These are phyloP conservation scores for Drosophila austrosaltans DNA, from an alignment of 2,888 invertebrate genomes.

Conservation along the genomic window DNA sequence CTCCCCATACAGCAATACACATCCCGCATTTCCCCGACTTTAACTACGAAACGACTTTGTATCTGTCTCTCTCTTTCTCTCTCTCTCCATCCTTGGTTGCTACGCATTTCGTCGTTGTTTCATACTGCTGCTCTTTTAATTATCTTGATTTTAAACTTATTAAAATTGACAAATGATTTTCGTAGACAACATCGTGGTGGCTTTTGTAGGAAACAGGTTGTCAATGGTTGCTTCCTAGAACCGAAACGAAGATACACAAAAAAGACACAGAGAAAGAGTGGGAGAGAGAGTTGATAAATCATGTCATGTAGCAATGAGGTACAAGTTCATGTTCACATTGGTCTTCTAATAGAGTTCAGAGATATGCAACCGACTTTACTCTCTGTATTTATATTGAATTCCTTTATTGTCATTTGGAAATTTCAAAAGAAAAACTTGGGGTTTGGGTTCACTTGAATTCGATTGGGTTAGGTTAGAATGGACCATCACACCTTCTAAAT, in stretches of 20 bases:
- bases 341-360: slow-evolving; percentile 6
- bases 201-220: slow-evolving; percentile 68
- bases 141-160: slow-evolving; percentile 79
- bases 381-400: slow-evolving; percentile 6
- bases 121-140: slow-evolving; percentile 67
- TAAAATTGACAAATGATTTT: slow-evolving; percentile 80
- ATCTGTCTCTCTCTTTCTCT: not conserved
- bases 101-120: slow-evolving; percentile 46
- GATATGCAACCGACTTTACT: slow-evolving; percentile 11
- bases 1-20: slow-evolving; percentile 17
- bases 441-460: not conserved
- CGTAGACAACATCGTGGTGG: slow-evolving; percentile 62
- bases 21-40: slow-evolving; percentile 7
- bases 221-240: slow-evolving; percentile 69
- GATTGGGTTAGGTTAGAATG: slow-evolving; percentile 15
- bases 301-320: slow-evolving; percentile 39
- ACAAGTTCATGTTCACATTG: slow-evolving; percentile 31
- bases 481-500: slow-evolving; percentile 24
- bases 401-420: slow-evolving; percentile 25
- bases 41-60: slow-evolving; percentile 1
- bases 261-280: not conserved
- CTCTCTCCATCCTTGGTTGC: slow-evolving; percentile 29
- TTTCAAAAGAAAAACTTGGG: slow-evolving; percentile 1
- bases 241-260: slow-evolving; percentile 5
- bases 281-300: slow-evolving; percentile 63